Base-by-base conservation (phyloP, 2,888 invertebrate genomes). In the Leucania comma region DNA sequence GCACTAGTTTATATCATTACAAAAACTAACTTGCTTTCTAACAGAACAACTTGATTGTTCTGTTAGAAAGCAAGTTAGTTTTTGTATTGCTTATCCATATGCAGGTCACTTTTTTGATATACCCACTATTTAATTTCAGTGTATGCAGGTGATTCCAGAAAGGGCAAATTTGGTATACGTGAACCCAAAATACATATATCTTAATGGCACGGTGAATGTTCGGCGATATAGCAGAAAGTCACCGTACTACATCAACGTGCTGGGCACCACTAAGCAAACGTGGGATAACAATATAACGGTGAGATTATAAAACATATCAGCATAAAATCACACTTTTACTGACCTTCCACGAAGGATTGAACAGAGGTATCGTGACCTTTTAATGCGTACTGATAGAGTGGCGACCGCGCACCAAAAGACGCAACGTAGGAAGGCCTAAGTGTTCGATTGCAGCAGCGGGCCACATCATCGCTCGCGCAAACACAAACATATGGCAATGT, bases 181-280 rank as follows among this genome's bases (percentile, higher is more conserved):
- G 0, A 74, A 74, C n/a, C 14, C 73, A 20, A 73, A 79, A 32
- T 74, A 57, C 29, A 0, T 62, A 12, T 54, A 59, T 35, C 3
- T 0, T 3, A 79, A 74, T 32, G 54, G 4, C 22, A 57, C 73
- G 22, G n/a, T 57, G 26, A 74, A 79, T 56, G 80, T 74, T 4
- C 73, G 73, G 0, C 80, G 73, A 3, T 74, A 74, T 62, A 79
- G 56, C 56, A 74, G 73, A n/a, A 79, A 29, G 42, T 74, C 73
- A 0, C 60, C 12, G 3, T 74, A 74, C 56, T 79, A 24, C 26
- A 10, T 74, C 26, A 74, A 74, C 22, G 0, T 74, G 14, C 1
- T 51, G 10, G 42, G 17, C 50, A 46, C 50, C 3, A 46, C 1
- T 12, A 79, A 56, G 24, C 56, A 57, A 2, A 56, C 62, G 9